These are phyloP conservation scores for Tokudaia tokunoshimensis DNA, from an alignment of 2,797 vertebrate genomes.

Conservation along the genomic window DNA sequence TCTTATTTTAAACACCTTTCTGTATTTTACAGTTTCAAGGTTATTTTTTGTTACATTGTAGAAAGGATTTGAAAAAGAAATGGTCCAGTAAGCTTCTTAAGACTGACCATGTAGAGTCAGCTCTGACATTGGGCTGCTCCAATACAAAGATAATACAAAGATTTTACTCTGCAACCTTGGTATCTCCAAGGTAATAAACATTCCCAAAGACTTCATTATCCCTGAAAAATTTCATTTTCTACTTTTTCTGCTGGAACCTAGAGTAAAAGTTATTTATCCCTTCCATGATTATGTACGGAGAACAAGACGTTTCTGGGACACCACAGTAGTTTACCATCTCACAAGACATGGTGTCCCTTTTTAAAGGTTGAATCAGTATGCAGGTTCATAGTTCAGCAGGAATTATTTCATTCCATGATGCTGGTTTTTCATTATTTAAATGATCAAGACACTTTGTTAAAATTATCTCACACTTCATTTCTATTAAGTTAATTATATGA, in stretches of 20 bases:
- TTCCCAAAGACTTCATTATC: not conserved
- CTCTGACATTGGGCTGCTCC: not conserved
- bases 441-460: not conserved
- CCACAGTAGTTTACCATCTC: not conserved
- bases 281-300: not conserved
- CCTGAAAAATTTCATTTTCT: not conserved
- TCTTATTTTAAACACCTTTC: not conserved
- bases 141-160: not conserved
- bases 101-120: not conserved
- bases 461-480: conserved; percentile 8
- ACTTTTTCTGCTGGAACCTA: not conserved
- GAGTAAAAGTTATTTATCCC: not conserved
- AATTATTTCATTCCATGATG: not conserved
- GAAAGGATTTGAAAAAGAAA: not conserved
- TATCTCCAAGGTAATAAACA: not conserved
- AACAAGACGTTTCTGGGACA: not conserved
- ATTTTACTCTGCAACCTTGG: not conserved
- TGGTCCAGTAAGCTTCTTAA: not conserved
- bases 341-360: not conserved
- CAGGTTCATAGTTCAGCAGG: not conserved
- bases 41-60: not conserved
- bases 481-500: not conserved
- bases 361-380: not conserved
- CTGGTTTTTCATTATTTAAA: not conserved
- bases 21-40: not conserved